Evolutionary conservation across 1,140 invertebrate genomes (phyloP), one percentile per base, ranked within the genome.

Genomic region (Drosophila arizonae): DNA sequence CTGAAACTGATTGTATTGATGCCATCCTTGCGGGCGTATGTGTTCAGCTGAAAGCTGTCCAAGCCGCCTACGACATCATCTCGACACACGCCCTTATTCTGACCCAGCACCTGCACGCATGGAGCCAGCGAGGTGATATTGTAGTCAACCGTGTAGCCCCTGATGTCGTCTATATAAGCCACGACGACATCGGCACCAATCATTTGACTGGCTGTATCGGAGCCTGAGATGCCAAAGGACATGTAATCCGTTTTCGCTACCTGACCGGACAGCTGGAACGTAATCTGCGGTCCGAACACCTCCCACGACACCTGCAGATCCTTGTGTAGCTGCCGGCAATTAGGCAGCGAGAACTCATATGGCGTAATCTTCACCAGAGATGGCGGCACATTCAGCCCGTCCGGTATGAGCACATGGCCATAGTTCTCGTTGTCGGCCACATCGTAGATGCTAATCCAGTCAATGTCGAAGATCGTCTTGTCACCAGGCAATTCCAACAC

Each of bases 281-380:
- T 97, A 54, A 98, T 95, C 90, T 96, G 95, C n/a, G 95, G 95
- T 0, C 97, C 96, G 90, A 97, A 97, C 4, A 98, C 95, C 90
- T 98, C 96, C 97, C 97, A 98, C 9, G 95, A 95, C 3, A 97
- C 93, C 93, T 97, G 96, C 60, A 96, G 92, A 78, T 96, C 94
- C 90, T 95, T 95, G 91, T 98, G 97, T 6, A 98, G 93, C 91
- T 97, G 96, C 75, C 96, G 91, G 91, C 97, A 98, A 91, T 97
- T 97, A 54, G 97, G 96, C 60, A 97, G 92, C 24, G 94, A 91
- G 74, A 94, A 92, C 68, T 92, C 93, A 72, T 94, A 92, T 4
- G 89, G 85, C 13, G 78, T 92, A 56, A 95, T 92, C 92, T 95
- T 94, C 1, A 95, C 92, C 57, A 96, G 92, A 13, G 96, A 96